Evolutionary conservation across 37 sponge, comb jelly and placozoan genomes (phyloP).

Genomic region (Aplysina aerophoba): DNA sequence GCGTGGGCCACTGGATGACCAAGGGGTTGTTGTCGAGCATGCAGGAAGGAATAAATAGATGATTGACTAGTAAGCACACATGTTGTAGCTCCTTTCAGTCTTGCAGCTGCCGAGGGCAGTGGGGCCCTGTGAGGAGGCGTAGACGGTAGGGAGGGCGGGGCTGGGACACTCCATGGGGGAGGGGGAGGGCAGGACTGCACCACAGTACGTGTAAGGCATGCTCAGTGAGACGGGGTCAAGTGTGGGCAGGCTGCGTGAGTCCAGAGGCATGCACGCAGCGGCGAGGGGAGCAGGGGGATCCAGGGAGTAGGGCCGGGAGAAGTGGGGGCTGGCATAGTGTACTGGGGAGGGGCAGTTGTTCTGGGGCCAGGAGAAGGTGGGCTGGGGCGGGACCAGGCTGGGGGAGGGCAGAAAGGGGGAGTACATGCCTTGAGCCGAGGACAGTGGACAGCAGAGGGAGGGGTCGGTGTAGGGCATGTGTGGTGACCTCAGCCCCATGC

Average conservation of each 20-base stretch:
- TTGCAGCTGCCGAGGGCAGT: conserved; percentile 5
- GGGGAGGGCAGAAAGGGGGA: not conserved
- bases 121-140: conserved; percentile 16
- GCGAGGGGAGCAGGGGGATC: not conserved
- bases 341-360: conserved; percentile 9
- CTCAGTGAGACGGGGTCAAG: too few species aligned
- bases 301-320: not conserved
- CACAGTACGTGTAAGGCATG: not conserved
- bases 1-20: not conserved
- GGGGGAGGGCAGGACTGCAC: not conserved
- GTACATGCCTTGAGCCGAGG: not conserved
- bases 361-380: not conserved
- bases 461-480: conserved; percentile 2
- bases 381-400: conserved; percentile 8
- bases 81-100: conserved; percentile 30
- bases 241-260: not conserved
- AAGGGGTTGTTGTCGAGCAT: not conserved
- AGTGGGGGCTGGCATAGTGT: not conserved
- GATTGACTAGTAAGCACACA: conserved; percentile 27
- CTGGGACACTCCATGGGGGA: conserved; percentile 35
- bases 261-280: not conserved
- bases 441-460: not conserved
- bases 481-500: not conserved
- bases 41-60: not conserved
- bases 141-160: conserved; percentile 37